Base-by-base conservation (phyloP, 2,113 vertebrate genomes). In the Struthio camelus region DNA sequence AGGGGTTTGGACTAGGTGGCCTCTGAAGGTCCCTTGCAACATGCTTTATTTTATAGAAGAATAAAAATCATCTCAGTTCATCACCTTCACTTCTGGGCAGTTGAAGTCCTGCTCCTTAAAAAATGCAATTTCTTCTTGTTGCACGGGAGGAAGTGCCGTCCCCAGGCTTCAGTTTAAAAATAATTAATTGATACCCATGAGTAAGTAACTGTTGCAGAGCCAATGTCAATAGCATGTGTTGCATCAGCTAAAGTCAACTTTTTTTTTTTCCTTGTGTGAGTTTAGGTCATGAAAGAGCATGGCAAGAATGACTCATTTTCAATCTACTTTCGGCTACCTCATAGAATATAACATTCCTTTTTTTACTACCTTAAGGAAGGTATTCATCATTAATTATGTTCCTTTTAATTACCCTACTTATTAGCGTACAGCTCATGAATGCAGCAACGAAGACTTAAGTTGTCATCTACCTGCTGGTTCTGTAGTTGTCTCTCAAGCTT, bases 281-380 rank as follows among this genome's bases (percentile, higher is more conserved):
- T 92, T 82, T 92, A 56, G n/a, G 25, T 92, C 77, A 13, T 88
- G 77, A 72, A 71, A 89, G 38, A 44, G 34, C 14, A 34, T 53
- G 24, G 36, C 62, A 89, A 54, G 71, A 82, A 73, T 83, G 4
- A 75, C 44, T 95, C 34, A 27, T 36, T 79, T 44, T 94, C 54
- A 70, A 50, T 89, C 62, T 20, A 34, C 89, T 75, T 91, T 71
- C 50, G 88, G 36, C 66, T 82, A 8, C 58, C 40, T 89, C 78
- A 70, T 53, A 70, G 78, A 80, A 91, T 54, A 73, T 20, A 40
- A 9, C 14, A 44, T 86, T 79, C 5, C 1, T 42, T 84, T 64
- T 77, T 87, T 93, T 86, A 54, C 94, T 89, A 87, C 67, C 78
- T 94, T 51, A 66, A 96, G 78, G 4, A 10, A 91, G 66, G 27